These are phyloP conservation scores for Campoplex capitator DNA, from an alignment of 2,888 invertebrate species.

Conservation along the genomic window DNA sequence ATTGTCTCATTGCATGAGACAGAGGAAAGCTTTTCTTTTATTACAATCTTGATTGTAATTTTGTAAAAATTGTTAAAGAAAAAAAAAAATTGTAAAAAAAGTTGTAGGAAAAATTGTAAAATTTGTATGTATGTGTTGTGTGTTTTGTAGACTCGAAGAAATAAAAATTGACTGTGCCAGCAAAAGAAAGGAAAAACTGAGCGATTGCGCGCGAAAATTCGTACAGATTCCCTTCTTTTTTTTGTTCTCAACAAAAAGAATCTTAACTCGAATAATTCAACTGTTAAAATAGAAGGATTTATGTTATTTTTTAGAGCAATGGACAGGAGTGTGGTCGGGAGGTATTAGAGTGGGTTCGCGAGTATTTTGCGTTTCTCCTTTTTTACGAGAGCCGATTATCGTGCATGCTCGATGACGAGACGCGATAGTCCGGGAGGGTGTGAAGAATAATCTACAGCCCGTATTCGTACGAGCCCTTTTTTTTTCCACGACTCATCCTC, in stretches of 20 bases:
- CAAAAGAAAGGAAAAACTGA: not conserved
- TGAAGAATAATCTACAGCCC: constrained; percentile 72
- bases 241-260: not conserved
- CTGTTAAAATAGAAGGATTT: not conserved
- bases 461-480: constrained; percentile 26
- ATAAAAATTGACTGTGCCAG: too few relatives aligned
- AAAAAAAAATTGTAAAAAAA: too few relatives aligned
- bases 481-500: constrained; percentile 60
- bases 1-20: not conserved
- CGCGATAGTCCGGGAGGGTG: constrained; percentile 65
- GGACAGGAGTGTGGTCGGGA: not conserved
- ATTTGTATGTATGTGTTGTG: too few relatives aligned
- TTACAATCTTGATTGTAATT: not conserved
- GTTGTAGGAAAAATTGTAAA: too few relatives aligned
- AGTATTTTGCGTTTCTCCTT: constrained; percentile 40
- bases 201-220: not conserved
- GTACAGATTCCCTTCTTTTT: not conserved
- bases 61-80: not conserved
- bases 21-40: not conserved
- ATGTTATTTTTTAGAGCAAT: not conserved
- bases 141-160: too few relatives aligned
- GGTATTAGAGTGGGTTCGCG: not conserved
- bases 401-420: constrained; percentile 77
- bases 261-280: not conserved
- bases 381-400: constrained; percentile 75